Evolutionary conservation across 2,113 vertebrate species (phyloP).

Genomic region (Mustelus asterias): DNA sequence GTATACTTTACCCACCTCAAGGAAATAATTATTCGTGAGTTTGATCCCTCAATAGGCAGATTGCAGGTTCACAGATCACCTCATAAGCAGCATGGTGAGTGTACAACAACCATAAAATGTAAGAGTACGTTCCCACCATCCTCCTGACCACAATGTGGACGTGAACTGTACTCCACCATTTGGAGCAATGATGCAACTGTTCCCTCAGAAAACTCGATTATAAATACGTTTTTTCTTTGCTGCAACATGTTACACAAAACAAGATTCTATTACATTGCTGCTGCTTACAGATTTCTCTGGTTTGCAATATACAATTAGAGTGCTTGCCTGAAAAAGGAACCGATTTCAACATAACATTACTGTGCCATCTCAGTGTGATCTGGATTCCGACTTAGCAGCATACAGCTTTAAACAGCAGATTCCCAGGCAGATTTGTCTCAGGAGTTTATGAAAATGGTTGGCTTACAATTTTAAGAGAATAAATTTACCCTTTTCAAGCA

Average conservation of each 20-base stretch:
- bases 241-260: neutral
- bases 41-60: neutral
- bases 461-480: neutral
- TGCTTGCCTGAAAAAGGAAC: neutral
- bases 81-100: neutral
- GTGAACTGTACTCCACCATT: neutral
- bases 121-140: neutral
- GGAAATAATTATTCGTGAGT: neutral
- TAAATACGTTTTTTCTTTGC: neutral
- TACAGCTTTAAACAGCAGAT: neutral
- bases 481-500: neutral
- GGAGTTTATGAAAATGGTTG: neutral
- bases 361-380: neutral
- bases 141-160: neutral
- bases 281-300: neutral
- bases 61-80: neutral
- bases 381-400: neutral
- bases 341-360: neutral
- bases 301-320: neutral
- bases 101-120: neutral
- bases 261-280: neutral
- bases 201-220: neutral
- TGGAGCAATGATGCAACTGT: neutral
- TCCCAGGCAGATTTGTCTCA: neutral
- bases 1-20: neutral